Evolutionary conservation across 2,888 invertebrate genomes (phyloP), one percentile per base, ranked within the genome.

Genomic region (Tineola bisselliella): DNA sequence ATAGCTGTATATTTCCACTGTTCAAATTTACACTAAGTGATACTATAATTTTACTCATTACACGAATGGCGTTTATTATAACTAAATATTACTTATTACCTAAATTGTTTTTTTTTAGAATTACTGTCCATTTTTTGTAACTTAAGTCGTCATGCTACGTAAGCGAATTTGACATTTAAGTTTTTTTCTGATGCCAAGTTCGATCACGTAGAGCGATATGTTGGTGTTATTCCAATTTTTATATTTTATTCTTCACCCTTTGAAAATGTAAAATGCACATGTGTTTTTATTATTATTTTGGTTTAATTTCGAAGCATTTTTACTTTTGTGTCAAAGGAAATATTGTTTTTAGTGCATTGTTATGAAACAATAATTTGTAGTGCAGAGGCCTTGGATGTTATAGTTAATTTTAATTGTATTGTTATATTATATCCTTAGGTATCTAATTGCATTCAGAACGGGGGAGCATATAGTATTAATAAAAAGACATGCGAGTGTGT

Each of bases 321-420:
- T 38, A 38, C 38, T 10, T 38, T 38, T 12, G 38, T n/a, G 38
- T 38, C 10, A 6, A 38, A 38, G 38, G 10, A 38, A 12, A 38
- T 38, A 10, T 38, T 38, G 3, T 38, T 10, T 38, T 38, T 38
- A 10, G 54, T 59, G 64, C 13, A 57, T 30, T 33, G 15, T 33
- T 31, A 30, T 30, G 25, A 4, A 6, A 33, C 57, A 30, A n/a
- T 13, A 12, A 38, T 6, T 12, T 38, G 38, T 48, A 48, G 48
- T 17, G 48, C 13, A 8, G n/a, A 60, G 79, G 83, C 83, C 84
- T 84, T 84, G 84, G 84, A 70, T 68, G 70, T 74, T 69, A 76
- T 82, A 81, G 79, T 75, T 76, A 75, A 72, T 48, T 74, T 74
- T 77, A 72, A 75, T 72, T 66, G n/a, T n/a, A n/a, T n/a, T n/a